Percentiles rank a stretch among this genome's conserved stretches.
Conservation (phyloP, 2,797 vertebrate species). For the Molossus molossus region DNA sequence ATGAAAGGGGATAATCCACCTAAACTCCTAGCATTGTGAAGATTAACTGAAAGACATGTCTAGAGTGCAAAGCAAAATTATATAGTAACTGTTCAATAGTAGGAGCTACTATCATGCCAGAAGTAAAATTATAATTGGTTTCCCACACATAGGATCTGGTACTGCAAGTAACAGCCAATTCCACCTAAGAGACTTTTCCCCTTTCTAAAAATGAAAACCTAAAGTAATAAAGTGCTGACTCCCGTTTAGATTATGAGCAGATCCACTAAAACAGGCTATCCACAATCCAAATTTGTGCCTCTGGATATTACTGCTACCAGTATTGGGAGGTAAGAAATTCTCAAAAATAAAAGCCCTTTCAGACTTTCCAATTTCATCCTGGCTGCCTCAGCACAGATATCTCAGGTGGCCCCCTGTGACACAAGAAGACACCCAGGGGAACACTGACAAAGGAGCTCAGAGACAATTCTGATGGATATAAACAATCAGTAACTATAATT, state of each 20-base stretch:
- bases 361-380: neutral
- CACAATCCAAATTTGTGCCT: neutral
- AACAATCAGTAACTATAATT: conserved; percentile 34
- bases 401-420: neutral
- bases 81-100: conserved; percentile 58
- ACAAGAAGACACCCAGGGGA: neutral
- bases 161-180: conserved; percentile 35
- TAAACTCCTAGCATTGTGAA: conserved; percentile 61
- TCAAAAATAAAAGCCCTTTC: conserved; percentile 22
- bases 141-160: conserved; percentile 60
- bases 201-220: conserved; percentile 67
- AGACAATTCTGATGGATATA: neutral
- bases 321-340: neutral
- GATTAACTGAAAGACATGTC: conserved; percentile 46
- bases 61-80: conserved; percentile 37
- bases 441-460: neutral
- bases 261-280: conserved; percentile 27
- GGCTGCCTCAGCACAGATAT: neutral
- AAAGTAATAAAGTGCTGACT: conserved; percentile 46
- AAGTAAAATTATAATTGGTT: conserved; percentile 39
- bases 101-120: neutral
- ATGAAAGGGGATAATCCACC: conserved; percentile 14
- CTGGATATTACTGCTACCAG: conserved; percentile 14
- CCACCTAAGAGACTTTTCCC: conserved; percentile 16
- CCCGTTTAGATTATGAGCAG: conserved; percentile 42